A percentile compares a stretch with the other conserved stretches of the same genome.
Conservation (phyloP, 2,113 vertebrate genomes). For the Chionis minor region DNA sequence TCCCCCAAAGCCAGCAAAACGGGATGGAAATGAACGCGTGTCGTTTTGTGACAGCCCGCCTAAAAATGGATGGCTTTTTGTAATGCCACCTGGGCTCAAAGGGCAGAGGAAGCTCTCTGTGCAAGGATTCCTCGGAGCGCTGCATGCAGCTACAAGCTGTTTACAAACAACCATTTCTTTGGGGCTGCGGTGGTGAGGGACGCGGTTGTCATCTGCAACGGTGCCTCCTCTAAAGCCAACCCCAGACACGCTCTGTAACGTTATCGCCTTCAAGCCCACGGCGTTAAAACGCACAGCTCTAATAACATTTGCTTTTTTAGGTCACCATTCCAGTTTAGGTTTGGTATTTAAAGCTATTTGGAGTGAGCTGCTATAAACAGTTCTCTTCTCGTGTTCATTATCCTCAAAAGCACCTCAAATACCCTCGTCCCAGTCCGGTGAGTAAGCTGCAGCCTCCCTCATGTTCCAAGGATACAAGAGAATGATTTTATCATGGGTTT, state of each 20-base stretch:
- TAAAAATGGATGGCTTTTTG: not conserved
- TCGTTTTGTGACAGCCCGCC: not conserved
- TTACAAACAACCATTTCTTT: not conserved
- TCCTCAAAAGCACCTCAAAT: not conserved
- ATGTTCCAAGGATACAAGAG: not conserved
- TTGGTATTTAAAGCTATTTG: not conserved
- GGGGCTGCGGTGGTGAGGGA: not conserved
- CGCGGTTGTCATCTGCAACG: fast-evolving
- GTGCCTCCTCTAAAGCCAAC: not conserved
- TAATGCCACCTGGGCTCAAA: not conserved
- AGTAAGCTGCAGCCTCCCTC: not conserved
- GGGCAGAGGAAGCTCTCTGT: not conserved
- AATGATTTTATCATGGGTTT: too few relatives aligned
- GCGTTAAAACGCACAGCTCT: not conserved
- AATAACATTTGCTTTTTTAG: not conserved
- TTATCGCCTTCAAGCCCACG: not conserved
- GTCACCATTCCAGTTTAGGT: not conserved
- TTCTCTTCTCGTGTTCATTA: not conserved
- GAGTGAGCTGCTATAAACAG: not conserved
- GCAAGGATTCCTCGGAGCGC: too few relatives aligned
- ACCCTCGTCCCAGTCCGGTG: not conserved
- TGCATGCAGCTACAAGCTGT: not conserved
- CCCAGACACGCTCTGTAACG: fast-evolving
- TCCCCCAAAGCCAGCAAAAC: not conserved
- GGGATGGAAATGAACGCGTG: not conserved